Percentiles rank a stretch among this genome's conserved stretches.
phyloP scores from a whole-genome alignment of 2,888 invertebrate genomes.

The Drosophila putrida region DNA sequence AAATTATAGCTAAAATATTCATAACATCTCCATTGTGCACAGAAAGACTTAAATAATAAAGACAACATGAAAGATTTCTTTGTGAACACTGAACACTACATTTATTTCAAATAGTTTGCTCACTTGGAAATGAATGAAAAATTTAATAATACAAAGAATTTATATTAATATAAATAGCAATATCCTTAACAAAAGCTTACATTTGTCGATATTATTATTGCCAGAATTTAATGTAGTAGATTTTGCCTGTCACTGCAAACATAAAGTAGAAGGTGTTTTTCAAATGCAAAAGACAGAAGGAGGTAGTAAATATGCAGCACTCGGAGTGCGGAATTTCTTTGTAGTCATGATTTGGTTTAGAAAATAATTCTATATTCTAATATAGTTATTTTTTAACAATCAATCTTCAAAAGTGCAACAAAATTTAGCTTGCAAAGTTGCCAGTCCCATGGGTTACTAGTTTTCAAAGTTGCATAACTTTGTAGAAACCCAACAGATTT shows the following conservation, averaged over 20 bases:
- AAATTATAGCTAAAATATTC: conserved; percentile 23
- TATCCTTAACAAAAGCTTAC: neutral
- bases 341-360: too few relatives aligned
- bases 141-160: too few relatives aligned
- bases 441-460: too few relatives aligned
- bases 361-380: too few relatives aligned
- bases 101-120: too few relatives aligned
- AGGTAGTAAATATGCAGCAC: neutral
- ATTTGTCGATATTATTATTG: neutral
- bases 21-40: conserved; percentile 25
- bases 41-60: conserved; percentile 8
- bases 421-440: too few relatives aligned
- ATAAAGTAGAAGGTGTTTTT: neutral
- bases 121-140: too few relatives aligned
- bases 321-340: too few relatives aligned
- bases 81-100: neutral
- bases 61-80: neutral
- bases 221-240: neutral
- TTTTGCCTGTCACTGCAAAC: conserved; percentile 40
- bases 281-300: neutral
- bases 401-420: too few relatives aligned
- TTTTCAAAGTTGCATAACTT: too few relatives aligned
- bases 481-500: too few relatives aligned
- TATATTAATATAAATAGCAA: neutral
- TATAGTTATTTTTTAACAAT: too few relatives aligned